Percentiles rank a stretch among this genome's conserved stretches.
Conservation (phyloP, 1,140 invertebrate species). For the Cyrtorhinus lividipennis region DNA sequence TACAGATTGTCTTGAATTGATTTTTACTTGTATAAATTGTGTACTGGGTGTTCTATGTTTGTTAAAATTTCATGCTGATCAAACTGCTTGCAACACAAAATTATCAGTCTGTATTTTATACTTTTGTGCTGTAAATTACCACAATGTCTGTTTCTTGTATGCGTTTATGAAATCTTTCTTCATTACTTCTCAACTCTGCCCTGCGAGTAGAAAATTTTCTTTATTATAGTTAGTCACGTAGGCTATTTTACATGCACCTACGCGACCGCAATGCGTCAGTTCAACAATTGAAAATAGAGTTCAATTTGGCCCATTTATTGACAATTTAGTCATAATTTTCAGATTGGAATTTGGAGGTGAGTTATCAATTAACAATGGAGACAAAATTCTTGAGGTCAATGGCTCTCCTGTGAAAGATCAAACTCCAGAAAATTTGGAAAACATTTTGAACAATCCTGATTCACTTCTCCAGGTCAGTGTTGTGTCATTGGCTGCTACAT, state of each 20-base stretch:
- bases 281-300: background rate
- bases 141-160: conserved; percentile 14
- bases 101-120: no score
- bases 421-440: conserved; percentile 59
- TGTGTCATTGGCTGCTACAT: conserved; percentile 17
- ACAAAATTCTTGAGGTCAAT: conserved; percentile 83
- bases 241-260: no score
- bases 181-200: background rate
- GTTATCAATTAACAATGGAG: conserved; percentile 71
- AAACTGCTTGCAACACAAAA: no score
- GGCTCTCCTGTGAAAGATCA: conserved; percentile 69
- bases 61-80: no score
- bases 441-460: conserved; percentile 55
- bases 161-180: background rate
- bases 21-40: no score
- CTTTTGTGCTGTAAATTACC: no score
- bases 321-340: background rate
- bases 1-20: no score
- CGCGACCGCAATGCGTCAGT: no score
- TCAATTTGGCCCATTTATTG: background rate
- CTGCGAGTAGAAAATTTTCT: background rate
- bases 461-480: conserved; percentile 50
- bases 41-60: no score
- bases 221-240: background rate
- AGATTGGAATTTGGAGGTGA: conserved; percentile 69